Conservation (phyloP, 2,113 vertebrate genomes). For the Varanus komodoensis region DNA sequence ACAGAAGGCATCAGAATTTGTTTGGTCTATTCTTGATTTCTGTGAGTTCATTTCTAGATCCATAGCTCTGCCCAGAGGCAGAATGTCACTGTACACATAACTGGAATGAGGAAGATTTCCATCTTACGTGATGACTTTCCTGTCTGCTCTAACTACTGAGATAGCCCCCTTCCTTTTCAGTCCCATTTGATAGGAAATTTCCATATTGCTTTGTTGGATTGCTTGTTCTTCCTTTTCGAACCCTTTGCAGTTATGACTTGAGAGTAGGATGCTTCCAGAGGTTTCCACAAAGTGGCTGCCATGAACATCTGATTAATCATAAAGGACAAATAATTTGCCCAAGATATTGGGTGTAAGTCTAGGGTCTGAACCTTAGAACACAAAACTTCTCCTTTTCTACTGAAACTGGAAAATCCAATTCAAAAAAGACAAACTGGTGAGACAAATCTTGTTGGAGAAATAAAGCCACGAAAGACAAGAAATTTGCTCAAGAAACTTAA, state of each 20-base stretch:
- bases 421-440: neutral
- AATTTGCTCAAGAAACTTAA: neutral
- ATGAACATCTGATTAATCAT: neutral
- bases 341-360: neutral
- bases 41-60: neutral
- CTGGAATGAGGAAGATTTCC: neutral
- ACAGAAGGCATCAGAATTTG: neutral
- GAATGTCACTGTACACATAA: neutral
- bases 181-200: too few species aligned
- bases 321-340: neutral
- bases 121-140: neutral
- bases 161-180: too few species aligned
- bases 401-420: neutral
- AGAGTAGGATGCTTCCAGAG: neutral
- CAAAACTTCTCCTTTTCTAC: too few species aligned
- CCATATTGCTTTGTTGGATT: too few species aligned
- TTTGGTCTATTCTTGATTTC: neutral
- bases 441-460: neutral
- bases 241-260: neutral
- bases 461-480: too few species aligned
- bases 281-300: neutral
- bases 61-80: too few species aligned
- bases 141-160: neutral
- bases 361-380: too few species aligned
- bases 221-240: neutral